A percentile compares a stretch with the other conserved stretches of the same genome.
Evolutionary conservation across 1,140 invertebrate genomes (phyloP).

Genomic region (Melanaphis sacchari): DNA sequence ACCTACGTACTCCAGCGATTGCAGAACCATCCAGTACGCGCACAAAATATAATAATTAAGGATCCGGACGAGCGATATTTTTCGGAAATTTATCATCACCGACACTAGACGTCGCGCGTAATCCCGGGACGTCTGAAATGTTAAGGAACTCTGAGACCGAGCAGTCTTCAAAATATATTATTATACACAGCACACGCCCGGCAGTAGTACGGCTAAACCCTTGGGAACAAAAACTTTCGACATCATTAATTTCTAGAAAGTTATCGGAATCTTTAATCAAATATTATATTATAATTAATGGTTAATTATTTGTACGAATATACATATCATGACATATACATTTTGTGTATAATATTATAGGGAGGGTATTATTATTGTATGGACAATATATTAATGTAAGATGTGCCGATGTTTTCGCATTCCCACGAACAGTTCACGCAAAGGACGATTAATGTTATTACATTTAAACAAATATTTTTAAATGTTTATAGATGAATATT

Average conservation of each 20-base stretch:
- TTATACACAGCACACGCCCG: background rate
- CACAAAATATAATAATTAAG: background rate
- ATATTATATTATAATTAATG: constrained; percentile 21
- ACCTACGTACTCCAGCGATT: background rate
- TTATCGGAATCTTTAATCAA: constrained; percentile 26
- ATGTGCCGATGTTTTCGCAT: background rate
- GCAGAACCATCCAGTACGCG: background rate
- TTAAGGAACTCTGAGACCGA: background rate
- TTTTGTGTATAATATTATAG: background rate
- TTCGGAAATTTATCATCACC: background rate
- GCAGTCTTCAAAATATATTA: background rate
- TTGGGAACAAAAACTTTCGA: background rate
- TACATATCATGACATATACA: background rate
- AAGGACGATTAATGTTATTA: background rate
- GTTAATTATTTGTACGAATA: background rate
- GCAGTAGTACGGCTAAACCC: background rate
- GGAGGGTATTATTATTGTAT: background rate
- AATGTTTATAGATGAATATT: background rate
- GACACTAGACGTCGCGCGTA: background rate
- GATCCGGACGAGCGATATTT: background rate
- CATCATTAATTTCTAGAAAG: constrained; percentile 33
- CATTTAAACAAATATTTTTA: background rate
- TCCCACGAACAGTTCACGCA: background rate
- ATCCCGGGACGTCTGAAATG: constrained; percentile 10
- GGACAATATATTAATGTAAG: background rate